Evolutionary conservation across 2,113 vertebrate genomes (phyloP).

Genomic region (Elephantulus edwardii): DNA sequence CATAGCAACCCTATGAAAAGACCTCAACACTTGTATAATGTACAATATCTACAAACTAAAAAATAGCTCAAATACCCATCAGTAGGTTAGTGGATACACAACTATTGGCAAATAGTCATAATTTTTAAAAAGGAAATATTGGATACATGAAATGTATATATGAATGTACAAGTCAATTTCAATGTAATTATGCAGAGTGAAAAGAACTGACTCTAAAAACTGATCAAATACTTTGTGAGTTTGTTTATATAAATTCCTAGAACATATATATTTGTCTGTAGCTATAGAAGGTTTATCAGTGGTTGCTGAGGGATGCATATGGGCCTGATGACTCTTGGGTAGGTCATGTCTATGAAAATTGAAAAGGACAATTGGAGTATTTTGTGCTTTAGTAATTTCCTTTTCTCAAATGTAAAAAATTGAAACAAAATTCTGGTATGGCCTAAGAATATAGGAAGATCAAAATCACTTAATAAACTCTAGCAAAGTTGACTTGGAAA

Average conservation of each 20-base stretch:
- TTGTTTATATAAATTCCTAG: neutral
- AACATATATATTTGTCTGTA: neutral
- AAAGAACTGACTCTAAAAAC: neutral
- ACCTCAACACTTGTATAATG: too few species aligned
- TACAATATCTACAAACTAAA: neutral
- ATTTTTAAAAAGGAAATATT: neutral
- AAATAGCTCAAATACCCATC: neutral
- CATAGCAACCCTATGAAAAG: too few species aligned
- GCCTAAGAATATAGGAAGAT: neutral
- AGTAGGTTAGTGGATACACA: neutral
- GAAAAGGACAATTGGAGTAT: neutral
- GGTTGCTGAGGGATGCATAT: neutral
- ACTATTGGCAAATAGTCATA: neutral
- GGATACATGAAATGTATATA: neutral
- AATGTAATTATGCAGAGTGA: neutral
- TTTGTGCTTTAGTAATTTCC: neutral
- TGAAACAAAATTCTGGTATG: neutral
- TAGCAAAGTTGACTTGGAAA: neutral
- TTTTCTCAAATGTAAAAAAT: neutral
- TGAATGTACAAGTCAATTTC: neutral
- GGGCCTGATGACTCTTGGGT: neutral
- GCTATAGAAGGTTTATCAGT: neutral
- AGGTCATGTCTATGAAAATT: neutral
- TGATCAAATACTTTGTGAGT: neutral
- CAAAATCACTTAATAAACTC: too few species aligned